Evolutionary conservation across 1,140 invertebrate genomes (phyloP).

Genomic region (Trichomalopsis sarcophagae): DNA sequence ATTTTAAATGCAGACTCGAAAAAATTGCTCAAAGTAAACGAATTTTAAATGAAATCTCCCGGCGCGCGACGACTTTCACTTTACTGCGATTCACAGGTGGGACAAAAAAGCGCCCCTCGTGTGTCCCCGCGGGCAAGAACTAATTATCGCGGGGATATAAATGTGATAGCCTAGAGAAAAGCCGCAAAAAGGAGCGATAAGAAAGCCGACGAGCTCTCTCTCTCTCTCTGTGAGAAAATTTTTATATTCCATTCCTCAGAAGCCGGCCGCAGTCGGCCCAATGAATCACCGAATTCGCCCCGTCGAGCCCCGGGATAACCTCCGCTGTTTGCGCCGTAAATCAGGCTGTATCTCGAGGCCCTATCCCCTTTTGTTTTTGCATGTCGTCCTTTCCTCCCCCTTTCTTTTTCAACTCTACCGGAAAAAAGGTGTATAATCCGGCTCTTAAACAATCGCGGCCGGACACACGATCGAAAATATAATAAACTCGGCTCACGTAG

Average conservation of each 20-base stretch:
- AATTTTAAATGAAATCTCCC: neutral
- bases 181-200: slow-evolving; percentile 9
- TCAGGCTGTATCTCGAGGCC: slow-evolving; percentile 65
- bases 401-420: neutral
- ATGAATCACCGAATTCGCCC: slow-evolving; percentile 59
- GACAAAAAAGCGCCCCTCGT: neutral
- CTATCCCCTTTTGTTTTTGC: slow-evolving; percentile 3
- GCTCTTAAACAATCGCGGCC: neutral
- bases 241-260: slow-evolving; percentile 33
- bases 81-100: neutral
- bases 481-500: neutral
- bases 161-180: slow-evolving; percentile 5
- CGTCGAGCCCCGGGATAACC: slow-evolving; percentile 62
- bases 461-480: no score
- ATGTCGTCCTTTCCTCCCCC: neutral
- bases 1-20: neutral
- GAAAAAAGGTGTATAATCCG: neutral
- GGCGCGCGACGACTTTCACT: neutral
- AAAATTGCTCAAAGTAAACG: neutral
- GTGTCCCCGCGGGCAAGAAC: neutral
- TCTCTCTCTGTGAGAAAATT: slow-evolving; percentile 4
- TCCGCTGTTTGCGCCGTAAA: slow-evolving; percentile 67
- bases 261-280: neutral
- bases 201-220: neutral
- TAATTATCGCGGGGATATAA: slow-evolving; percentile 27